A percentile compares a stretch with the other conserved stretches of the same genome.
phyloP scores from a whole-genome alignment of 2,797 vertebrate species.

The Ciconia nigra region DNA sequence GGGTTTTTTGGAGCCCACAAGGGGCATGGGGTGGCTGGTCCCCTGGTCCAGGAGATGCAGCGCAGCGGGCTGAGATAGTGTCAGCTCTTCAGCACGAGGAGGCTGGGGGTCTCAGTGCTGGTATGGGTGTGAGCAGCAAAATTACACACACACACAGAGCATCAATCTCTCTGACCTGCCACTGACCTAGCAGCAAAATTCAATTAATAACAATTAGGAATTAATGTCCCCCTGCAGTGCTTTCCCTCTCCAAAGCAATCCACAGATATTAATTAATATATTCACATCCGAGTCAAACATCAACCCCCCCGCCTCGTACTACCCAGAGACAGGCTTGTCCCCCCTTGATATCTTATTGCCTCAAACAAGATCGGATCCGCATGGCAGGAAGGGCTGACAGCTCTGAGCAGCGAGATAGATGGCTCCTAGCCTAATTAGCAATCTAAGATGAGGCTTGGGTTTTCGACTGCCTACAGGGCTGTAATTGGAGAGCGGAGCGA shows the following conservation, averaged over 20 bases:
- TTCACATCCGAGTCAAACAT: not conserved
- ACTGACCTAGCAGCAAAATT: not conserved
- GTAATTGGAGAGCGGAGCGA: not conserved
- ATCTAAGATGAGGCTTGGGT: not conserved
- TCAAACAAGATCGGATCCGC: not conserved
- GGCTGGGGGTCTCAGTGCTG: not conserved
- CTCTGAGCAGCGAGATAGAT: not conserved
- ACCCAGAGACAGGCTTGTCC: not conserved
- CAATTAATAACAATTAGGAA: conserved; percentile 39
- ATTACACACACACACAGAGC: not conserved
- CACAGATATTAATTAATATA: not conserved
- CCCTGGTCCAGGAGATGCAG: not conserved
- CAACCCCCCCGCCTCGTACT: not conserved
- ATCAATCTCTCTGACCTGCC: not conserved
- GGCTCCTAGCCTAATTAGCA: not conserved
- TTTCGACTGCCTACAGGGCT: not conserved
- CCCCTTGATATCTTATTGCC: not conserved
- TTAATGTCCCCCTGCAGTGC: not conserved
- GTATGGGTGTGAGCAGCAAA: not conserved
- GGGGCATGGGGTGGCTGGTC: not conserved
- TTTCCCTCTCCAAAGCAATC: not conserved
- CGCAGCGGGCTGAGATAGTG: not conserved
- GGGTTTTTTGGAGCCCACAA: not conserved
- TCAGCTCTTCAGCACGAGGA: not conserved
- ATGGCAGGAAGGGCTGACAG: not conserved